Evolutionary conservation across 1,140 invertebrate species (phyloP).

Genomic region (Lutraria rhynchaena): DNA sequence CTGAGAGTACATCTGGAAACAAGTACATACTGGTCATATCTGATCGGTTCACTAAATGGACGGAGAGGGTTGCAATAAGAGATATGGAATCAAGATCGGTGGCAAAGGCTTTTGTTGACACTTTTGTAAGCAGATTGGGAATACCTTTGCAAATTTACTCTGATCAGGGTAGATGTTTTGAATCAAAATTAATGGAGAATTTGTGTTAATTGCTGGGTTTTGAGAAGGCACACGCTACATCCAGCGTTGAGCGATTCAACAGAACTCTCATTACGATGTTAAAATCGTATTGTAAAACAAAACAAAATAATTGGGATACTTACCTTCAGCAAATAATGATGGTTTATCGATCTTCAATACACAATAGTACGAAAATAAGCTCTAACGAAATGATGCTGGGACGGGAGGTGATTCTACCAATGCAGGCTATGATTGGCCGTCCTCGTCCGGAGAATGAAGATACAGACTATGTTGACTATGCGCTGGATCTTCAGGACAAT

Average conservation of each 20-base stretch:
- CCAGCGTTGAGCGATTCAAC: not conserved
- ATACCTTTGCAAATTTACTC: constrained; percentile 11
- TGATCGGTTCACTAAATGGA: constrained; percentile 21
- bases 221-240: not conserved
- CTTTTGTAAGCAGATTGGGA: not conserved
- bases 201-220: constrained; percentile 4
- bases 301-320: not conserved
- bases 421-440: constrained; percentile 18
- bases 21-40: constrained; percentile 11
- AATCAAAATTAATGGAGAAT: not conserved
- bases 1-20: not conserved
- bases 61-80: not conserved
- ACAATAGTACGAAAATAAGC: not conserved
- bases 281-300: not conserved
- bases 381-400: constrained; percentile 25
- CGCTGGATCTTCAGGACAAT: not conserved
- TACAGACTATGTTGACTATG: not conserved
- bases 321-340: constrained; percentile 15
- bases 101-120: constrained; percentile 11
- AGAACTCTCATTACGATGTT: constrained; percentile 15
- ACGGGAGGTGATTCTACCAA: not conserved
- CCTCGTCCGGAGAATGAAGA: not conserved
- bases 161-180: constrained; percentile 9
- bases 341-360: not conserved
- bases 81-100: constrained; percentile 11